These are phyloP conservation scores for Archaeoteleia sp. DNA, from an alignment of 2,888 invertebrate species.

Conservation along the genomic window DNA sequence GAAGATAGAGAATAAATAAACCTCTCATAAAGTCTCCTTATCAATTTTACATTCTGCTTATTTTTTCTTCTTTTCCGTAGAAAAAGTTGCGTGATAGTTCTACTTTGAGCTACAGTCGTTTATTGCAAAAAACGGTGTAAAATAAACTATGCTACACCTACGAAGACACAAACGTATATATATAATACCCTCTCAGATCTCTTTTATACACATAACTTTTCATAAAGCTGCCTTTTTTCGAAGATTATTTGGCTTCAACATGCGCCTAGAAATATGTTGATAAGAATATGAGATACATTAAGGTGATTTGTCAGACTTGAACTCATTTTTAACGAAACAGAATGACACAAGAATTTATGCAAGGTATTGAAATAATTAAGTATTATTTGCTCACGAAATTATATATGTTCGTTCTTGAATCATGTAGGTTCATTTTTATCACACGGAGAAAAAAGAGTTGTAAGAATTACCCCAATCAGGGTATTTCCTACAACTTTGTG, in stretches of 20 bases:
- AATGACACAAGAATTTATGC: no score
- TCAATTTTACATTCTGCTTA: slow-evolving; percentile 1
- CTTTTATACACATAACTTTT: slow-evolving; percentile 12
- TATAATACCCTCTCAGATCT: neutral
- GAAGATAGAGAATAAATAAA: slow-evolving; percentile 24
- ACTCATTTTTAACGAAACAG: no score
- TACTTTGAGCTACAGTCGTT: slow-evolving; percentile 39
- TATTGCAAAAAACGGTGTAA: slow-evolving; percentile 47
- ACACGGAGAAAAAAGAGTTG: no score
- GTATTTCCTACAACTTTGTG: no score
- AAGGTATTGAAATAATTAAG: no score
- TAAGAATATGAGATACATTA: slow-evolving; percentile 40
- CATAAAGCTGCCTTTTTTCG: slow-evolving; percentile 5
- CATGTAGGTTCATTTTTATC: no score
- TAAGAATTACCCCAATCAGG: no score
- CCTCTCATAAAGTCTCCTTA: slow-evolving; percentile 1
- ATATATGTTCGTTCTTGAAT: no score
- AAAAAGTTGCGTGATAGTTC: slow-evolving; percentile 36
- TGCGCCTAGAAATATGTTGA: slow-evolving; percentile 51
- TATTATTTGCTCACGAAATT: no score
- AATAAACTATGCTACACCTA: slow-evolving; percentile 45
- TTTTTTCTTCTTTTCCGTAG: slow-evolving; percentile 24
- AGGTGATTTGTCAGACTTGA: no score
- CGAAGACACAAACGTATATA: slow-evolving; percentile 14
- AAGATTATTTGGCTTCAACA: slow-evolving; percentile 17